Conservation (phyloP, 2,888 invertebrate genomes). For the Xanthorhoe designata region DNA sequence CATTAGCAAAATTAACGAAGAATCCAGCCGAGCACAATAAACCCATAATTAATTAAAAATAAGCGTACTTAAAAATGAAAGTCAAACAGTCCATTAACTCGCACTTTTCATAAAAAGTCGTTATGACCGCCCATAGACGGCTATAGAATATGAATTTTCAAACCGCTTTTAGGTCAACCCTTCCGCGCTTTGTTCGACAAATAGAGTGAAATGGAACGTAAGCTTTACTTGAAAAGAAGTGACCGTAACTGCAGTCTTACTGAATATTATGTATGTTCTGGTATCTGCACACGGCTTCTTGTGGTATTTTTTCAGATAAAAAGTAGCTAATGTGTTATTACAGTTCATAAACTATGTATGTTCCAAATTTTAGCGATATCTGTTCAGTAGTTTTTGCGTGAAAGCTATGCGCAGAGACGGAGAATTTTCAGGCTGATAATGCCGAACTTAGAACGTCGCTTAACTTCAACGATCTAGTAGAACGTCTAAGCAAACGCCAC, state of each 20-base stretch:
- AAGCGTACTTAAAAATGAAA: constrained; percentile 38
- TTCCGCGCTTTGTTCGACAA: constrained; percentile 45
- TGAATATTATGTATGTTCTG: too few relatives aligned
- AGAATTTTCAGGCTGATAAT: too few relatives aligned
- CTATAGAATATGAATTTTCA: constrained; percentile 41
- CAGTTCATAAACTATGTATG: too few relatives aligned
- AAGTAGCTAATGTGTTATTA: too few relatives aligned
- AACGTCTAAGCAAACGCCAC: too few relatives aligned
- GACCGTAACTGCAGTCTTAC: background rate
- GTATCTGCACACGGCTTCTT: too few relatives aligned
- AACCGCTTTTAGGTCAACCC: constrained; percentile 47
- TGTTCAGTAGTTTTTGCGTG: too few relatives aligned
- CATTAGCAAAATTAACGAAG: background rate
- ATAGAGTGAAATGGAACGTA: constrained; percentile 47
- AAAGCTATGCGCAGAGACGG: too few relatives aligned
- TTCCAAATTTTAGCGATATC: too few relatives aligned
- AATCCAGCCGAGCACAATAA: background rate
- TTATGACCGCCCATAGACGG: constrained; percentile 26
- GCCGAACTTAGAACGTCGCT: too few relatives aligned
- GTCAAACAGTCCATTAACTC: constrained; percentile 42
- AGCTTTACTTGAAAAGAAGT: constrained; percentile 14
- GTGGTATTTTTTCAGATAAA: too few relatives aligned
- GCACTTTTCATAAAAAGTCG: constrained; percentile 34
- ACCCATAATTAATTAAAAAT: constrained; percentile 42
- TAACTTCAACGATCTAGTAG: too few relatives aligned